Percentiles rank a stretch among this genome's conserved stretches.
phyloP scores from a whole-genome alignment of 2,797 vertebrate genomes.

The Anguilla megastoma region DNA sequence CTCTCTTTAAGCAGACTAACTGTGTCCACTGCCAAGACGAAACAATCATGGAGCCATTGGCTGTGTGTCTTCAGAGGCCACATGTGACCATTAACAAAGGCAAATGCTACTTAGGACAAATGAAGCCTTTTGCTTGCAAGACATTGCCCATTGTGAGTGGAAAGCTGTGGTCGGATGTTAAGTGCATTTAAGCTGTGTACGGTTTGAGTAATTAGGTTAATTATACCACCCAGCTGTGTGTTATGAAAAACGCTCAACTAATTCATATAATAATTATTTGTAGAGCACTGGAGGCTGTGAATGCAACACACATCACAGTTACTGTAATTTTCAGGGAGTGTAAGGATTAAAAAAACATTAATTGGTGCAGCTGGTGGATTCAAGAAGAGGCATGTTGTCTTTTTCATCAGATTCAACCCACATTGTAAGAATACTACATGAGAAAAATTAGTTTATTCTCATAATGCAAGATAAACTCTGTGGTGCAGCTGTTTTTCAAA shows the following conservation, averaged over 20 bases:
- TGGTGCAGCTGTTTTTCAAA: background rate
- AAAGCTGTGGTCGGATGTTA: slow-evolving; percentile 51
- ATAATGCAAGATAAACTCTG: background rate
- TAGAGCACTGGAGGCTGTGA: slow-evolving; percentile 60
- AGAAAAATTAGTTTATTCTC: slow-evolving; percentile 15
- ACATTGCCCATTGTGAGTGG: slow-evolving; percentile 42
- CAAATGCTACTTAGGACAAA: slow-evolving; percentile 35
- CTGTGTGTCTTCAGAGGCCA: slow-evolving; percentile 27
- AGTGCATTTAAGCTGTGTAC: slow-evolving; percentile 59
- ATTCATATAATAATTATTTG: slow-evolving; percentile 66
- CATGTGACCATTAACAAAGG: slow-evolving; percentile 18
- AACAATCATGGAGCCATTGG: slow-evolving; percentile 36
- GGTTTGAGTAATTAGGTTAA: slow-evolving; percentile 63
- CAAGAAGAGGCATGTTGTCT: slow-evolving; percentile 5
- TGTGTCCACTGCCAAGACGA: slow-evolving; percentile 21
- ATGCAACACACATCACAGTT: slow-evolving; percentile 66
- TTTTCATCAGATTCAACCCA: background rate
- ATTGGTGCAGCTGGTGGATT: slow-evolving; percentile 53
- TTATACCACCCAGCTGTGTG: slow-evolving; percentile 74
- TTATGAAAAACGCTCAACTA: slow-evolving; percentile 67
- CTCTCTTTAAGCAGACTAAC: background rate
- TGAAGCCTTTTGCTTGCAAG: slow-evolving; percentile 44
- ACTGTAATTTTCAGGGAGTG: slow-evolving; percentile 64
- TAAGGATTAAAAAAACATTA: slow-evolving; percentile 57
- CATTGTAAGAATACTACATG: slow-evolving; percentile 19